Evolutionary conservation across 2,797 vertebrate species (phyloP).

Genomic region (Basileuterus tristriatus): DNA sequence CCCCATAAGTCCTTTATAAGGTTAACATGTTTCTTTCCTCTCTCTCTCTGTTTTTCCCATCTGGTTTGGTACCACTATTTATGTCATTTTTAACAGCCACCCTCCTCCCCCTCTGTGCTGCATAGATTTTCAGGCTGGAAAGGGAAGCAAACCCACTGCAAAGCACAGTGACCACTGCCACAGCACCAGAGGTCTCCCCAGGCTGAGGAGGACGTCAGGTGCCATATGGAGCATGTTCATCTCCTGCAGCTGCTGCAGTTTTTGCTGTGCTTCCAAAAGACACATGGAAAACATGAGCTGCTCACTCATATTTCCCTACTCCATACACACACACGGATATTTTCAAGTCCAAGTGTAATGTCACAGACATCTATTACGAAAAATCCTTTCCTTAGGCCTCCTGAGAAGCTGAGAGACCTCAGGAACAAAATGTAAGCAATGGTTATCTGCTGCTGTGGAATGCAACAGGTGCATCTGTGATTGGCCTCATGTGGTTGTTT

Average conservation of each 20-base stretch:
- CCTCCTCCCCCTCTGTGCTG: neutral
- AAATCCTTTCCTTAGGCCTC: too few species aligned
- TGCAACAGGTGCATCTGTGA: too few species aligned
- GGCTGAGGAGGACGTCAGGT: neutral
- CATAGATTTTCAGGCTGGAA: neutral
- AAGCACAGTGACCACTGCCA: neutral
- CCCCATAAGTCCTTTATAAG: neutral
- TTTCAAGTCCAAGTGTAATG: neutral
- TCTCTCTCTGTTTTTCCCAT: neutral
- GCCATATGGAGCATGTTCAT: neutral
- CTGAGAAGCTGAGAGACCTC: too few species aligned
- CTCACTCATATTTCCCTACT: neutral
- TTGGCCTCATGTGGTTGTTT: too few species aligned
- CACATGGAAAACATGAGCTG: neutral
- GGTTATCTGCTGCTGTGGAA: too few species aligned
- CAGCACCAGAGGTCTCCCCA: neutral
- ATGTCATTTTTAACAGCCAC: neutral
- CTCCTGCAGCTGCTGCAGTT: neutral
- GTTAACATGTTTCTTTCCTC: neutral
- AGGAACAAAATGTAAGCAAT: too few species aligned
- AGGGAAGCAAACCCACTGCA: neutral
- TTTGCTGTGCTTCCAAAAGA: neutral
- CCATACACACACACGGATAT: rapidly evolving
- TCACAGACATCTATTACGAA: too few species aligned
- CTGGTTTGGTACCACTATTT: neutral